Evolutionary conservation across 2,797 vertebrate genomes (phyloP).

Genomic region (Acipenser oxyrinchus): DNA sequence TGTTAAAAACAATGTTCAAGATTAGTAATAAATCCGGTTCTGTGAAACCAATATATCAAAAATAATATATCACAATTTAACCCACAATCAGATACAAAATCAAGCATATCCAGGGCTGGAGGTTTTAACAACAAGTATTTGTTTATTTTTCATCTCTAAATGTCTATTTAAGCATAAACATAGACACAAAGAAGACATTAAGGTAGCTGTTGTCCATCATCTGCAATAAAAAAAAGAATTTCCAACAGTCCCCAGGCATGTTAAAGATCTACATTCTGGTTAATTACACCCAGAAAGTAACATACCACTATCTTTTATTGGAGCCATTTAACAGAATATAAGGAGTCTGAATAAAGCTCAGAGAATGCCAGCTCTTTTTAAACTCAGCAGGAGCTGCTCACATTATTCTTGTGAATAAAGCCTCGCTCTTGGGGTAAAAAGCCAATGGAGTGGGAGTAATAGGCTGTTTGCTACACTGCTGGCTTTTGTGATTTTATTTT

Average conservation of each 20-base stretch:
- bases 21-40: no score
- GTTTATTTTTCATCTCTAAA: no score
- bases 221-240: no score
- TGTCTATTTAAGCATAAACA: no score
- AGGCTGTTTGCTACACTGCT: constrained; percentile 14
- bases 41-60: no score
- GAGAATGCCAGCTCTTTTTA: not conserved
- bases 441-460: constrained; percentile 15
- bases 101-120: no score
- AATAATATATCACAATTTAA: no score
- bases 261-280: not conserved
- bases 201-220: no score
- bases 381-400: not conserved
- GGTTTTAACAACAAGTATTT: no score
- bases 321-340: not conserved
- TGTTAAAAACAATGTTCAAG: no score
- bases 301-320: not conserved
- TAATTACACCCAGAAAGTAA: not conserved
- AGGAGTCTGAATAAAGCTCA: not conserved
- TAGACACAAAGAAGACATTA: no score
- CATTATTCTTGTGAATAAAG: not conserved
- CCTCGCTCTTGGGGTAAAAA: constrained; percentile 1
- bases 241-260: not conserved
- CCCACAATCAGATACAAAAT: no score
- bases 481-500: constrained; percentile 7